Percentiles rank a stretch among this genome's conserved stretches.
These are phyloP conservation scores for Myiothlypis chrysogaster DNA, from an alignment of 2,797 vertebrate genomes.

Conservation along the genomic window DNA sequence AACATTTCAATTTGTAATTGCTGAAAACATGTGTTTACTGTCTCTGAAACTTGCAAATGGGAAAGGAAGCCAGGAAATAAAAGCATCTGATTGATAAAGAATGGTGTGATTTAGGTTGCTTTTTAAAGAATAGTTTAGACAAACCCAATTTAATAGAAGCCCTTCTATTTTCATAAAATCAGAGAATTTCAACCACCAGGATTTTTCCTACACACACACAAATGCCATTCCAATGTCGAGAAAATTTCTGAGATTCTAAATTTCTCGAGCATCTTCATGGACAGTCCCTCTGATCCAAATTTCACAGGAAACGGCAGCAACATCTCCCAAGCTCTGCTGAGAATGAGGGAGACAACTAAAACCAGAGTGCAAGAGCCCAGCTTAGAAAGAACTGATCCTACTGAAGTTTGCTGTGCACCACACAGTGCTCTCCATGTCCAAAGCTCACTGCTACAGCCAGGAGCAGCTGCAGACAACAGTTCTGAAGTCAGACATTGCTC, in stretches of 20 bases:
- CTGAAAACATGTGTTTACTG: not conserved
- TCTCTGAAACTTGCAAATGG: not conserved
- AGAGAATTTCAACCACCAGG: not conserved
- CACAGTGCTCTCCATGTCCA: not conserved
- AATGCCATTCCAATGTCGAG: not conserved
- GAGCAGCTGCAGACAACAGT: not conserved
- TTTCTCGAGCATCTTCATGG: not conserved
- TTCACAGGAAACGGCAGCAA: not conserved
- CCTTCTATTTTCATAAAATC: not conserved
- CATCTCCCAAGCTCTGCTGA: not conserved
- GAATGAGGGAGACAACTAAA: not conserved
- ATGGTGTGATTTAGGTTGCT: not conserved
- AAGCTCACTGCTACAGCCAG: not conserved
- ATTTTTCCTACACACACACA: not conserved
- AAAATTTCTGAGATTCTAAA: not conserved
- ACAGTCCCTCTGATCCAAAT: not conserved
- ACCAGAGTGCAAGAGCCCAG: not conserved
- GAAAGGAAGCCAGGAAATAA: not conserved
- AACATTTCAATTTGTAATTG: not conserved
- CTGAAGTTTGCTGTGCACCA: not conserved
- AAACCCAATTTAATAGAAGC: not conserved
- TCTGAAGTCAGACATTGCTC: not conserved
- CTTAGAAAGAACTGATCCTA: too few relatives aligned
- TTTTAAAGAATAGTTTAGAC: not conserved
- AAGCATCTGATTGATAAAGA: not conserved